phyloP scores from a whole-genome alignment of 2,888 invertebrate species.

The Muschampia plurimacula region DNA sequence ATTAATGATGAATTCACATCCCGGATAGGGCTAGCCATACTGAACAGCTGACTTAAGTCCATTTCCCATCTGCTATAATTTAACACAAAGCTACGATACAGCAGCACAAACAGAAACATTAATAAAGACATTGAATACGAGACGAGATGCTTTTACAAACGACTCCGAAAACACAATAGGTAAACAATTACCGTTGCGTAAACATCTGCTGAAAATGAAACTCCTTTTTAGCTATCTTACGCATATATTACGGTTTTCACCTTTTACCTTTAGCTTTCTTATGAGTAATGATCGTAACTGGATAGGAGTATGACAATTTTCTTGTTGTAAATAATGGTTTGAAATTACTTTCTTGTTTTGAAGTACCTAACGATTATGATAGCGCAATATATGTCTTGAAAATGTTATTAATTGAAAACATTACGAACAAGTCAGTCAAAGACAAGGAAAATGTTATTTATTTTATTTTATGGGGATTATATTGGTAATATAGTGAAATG shows the following conservation, averaged over 20 bases:
- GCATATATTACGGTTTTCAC: conserved; percentile 1
- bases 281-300: conserved; percentile 25
- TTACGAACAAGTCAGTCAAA: no score
- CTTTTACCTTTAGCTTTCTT: conserved; percentile 10
- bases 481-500: no score
- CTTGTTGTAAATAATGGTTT: conserved; percentile 2
- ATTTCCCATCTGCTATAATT: conserved; percentile 27
- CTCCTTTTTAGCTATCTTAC: conserved; percentile 11
- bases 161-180: conserved; percentile 13
- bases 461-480: no score
- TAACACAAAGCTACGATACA: conserved; percentile 17
- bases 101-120: conserved; percentile 28
- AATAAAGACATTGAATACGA: conserved; percentile 25
- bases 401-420: no score
- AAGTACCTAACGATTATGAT: not conserved
- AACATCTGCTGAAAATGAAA: conserved; percentile 27
- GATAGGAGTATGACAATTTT: conserved; percentile 13
- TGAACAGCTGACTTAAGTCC: conserved; percentile 5
- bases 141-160: conserved; percentile 12
- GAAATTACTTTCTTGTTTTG: not conserved
- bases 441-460: no score
- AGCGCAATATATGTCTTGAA: not conserved
- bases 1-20: conserved; percentile 13
- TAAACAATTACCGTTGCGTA: conserved; percentile 1
- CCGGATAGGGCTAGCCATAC: not conserved